phyloP scores from a whole-genome alignment of 2,888 invertebrate genomes.

The Amblyteles armatorius region DNA sequence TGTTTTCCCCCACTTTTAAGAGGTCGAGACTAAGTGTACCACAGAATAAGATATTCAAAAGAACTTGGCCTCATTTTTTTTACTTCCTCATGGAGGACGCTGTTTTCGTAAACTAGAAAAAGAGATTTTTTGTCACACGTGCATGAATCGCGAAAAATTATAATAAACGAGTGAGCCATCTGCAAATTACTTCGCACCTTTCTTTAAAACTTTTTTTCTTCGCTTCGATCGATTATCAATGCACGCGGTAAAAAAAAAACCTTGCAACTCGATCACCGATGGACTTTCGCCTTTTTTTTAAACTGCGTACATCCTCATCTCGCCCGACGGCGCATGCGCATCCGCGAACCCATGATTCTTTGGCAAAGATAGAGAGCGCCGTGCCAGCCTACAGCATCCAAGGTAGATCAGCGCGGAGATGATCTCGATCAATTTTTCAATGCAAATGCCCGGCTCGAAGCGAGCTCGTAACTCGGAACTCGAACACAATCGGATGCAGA shows the following conservation, averaged over 20 bases:
- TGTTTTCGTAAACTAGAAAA: too few species aligned
- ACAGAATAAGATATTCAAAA: neutral
- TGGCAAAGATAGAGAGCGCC: constrained; percentile 12
- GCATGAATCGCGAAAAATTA: too few species aligned
- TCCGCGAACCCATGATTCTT: constrained; percentile 37
- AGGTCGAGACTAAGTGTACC: neutral
- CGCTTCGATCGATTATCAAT: neutral
- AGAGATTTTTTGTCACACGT: too few species aligned
- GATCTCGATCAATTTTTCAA: constrained; percentile 64
- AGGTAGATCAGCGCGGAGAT: constrained; percentile 50
- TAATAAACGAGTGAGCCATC: too few species aligned
- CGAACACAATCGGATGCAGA: constrained; percentile 61
- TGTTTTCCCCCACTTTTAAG: neutral
- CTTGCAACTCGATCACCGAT: neutral
- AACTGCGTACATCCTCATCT: constrained; percentile 17
- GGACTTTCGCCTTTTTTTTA: neutral
- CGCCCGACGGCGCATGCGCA: neutral
- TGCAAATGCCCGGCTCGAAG: constrained; percentile 56
- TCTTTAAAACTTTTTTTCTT: neutral
- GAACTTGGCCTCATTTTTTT: neutral
- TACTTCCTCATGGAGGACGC: too few species aligned
- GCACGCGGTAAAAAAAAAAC: neutral
- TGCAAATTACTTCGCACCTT: too few species aligned
- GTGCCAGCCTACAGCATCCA: neutral
- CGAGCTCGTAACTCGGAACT: constrained; percentile 61